Percentiles rank a stretch among this genome's conserved stretches.
These are phyloP conservation scores for Nemapogon koenigi DNA, from an alignment of 2,888 invertebrate species.

Conservation along the genomic window DNA sequence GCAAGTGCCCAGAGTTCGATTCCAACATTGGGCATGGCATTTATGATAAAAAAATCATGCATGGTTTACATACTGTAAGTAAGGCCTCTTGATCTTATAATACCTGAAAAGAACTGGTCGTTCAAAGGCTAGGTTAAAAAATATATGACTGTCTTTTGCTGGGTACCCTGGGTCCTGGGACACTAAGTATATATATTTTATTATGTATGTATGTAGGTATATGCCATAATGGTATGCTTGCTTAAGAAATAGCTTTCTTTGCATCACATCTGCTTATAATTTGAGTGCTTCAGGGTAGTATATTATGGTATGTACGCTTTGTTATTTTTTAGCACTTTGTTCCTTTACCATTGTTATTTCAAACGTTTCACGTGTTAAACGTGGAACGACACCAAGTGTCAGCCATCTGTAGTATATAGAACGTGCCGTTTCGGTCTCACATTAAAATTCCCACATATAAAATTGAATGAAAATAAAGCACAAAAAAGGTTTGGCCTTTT, in stretches of 20 bases:
- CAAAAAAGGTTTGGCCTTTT: slow-evolving; percentile 39
- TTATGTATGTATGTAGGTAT: no score
- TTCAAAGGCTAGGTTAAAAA: no score
- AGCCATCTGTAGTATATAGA: slow-evolving; percentile 50
- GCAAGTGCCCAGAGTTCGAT: no score
- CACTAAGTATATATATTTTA: no score
- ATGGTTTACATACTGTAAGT: no score
- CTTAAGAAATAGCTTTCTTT: neutral
- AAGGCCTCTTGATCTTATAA: no score
- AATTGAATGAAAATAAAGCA: slow-evolving; percentile 36
- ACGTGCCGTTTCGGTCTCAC: slow-evolving; percentile 54
- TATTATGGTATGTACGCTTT: neutral
- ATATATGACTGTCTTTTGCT: no score
- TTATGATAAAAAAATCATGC: no score
- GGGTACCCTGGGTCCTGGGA: no score
- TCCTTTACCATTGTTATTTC: neutral
- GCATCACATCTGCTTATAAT: neutral
- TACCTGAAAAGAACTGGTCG: no score
- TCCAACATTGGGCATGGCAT: no score
- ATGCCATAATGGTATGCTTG: no score
- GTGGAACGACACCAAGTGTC: slow-evolving; percentile 44
- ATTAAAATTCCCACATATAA: slow-evolving; percentile 63
- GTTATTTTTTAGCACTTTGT: neutral
- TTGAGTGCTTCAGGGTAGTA: neutral
- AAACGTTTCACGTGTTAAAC: slow-evolving; percentile 46